Evolutionary conservation across 2,797 vertebrate species (phyloP), one percentile per base, ranked within the genome.

Genomic region (Thamnophis elegans): DNA sequence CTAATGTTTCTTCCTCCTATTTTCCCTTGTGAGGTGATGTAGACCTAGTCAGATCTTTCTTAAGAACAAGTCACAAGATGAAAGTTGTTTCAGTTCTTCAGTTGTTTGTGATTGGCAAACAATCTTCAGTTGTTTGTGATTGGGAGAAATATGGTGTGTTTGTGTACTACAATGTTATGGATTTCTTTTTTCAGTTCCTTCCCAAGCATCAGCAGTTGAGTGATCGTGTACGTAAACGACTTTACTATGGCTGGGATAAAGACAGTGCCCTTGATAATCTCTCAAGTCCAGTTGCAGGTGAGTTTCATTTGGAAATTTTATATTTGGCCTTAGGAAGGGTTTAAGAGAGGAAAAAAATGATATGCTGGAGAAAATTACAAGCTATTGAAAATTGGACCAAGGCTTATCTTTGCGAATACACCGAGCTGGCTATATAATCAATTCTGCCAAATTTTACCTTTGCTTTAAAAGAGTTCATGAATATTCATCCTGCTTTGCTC

Each of bases 201-300:
- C 99, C 99, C 12, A 98, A 98, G 96, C 99, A 99, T 92, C 98
- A 99, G 96, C 98, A 98, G 96, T 96, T 99, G 96, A 98, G 98
- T 0, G 98, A 99, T 92, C 97, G 99, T 59, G 98, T 99, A 85
- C 98, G 98, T 92, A 99, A 99, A 96, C 97, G 99, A 51, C 97
- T 99, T 53, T 99, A 99, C 91, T 99, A 99, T 95, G 98, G 99
- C 88, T 98, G 99, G 98, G 99, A 99, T 89, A 97, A 96, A 32
- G 99, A 99, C 32, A 98, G 98, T 73, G 97, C 98, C 25, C 95
- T 99, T 93, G 99, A 99, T 94, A 98, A 98, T 47, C 98, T 99
- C 51, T 99, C 99, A 7, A 99, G 98, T 91, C 99, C 99, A 0
- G 98, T 99, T 94, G 99, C 99, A 97, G 99, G 99, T 98, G 86